Base-by-base conservation (phyloP, 2,888 invertebrate species). In the Notodonta dromedarius region DNA sequence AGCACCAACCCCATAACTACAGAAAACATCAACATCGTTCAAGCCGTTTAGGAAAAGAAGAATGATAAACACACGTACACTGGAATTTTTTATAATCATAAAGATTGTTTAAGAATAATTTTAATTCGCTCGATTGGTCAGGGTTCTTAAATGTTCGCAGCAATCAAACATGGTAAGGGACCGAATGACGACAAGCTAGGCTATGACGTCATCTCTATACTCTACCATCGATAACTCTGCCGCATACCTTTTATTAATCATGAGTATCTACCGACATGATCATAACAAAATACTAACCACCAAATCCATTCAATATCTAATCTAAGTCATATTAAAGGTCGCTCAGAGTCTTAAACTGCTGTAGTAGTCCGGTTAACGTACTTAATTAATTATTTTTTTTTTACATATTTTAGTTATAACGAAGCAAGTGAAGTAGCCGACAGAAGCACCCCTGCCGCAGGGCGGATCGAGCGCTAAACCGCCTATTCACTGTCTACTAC, bases 401-500 rank as follows among this genome's bases (percentile, higher is more conserved):
- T 11, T 40, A 8, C 9, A 39, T 39, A 39, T 7, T 39, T 39
- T 42, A 11, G 1, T 42, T 8, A 42, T 9, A 9, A 42, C 12
- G 6, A 48, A 60, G 48, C 14, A 32, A 64, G 60, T 62, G 60
- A 53, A 57, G 35, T 62, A n/a, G 5, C 4, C 0, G 46, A 46
- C 46, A 46, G 60, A 67, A 32, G 56, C 69, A 62, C 67, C 67
- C 73, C 52, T 59, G 48, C 55, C 59, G 58, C 58, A 63, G 72
- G 69, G 72, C 51, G 69, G 63, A 60, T 57, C 48, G 57, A 69
- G 51, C 48, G 13, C 52, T 59, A 67, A 66, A 70, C 66, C 70
- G 66, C 69, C 70, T 63, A 74, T 61, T 74, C 74, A 74, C 69
- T 50, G 48, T 53, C 61, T 55, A 13, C 52, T 56, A 52, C 66